A percentile compares a stretch with the other conserved stretches of the same genome.
These are phyloP conservation scores for Hylia prasina DNA, from an alignment of 2,113 vertebrate genomes.

Conservation along the genomic window DNA sequence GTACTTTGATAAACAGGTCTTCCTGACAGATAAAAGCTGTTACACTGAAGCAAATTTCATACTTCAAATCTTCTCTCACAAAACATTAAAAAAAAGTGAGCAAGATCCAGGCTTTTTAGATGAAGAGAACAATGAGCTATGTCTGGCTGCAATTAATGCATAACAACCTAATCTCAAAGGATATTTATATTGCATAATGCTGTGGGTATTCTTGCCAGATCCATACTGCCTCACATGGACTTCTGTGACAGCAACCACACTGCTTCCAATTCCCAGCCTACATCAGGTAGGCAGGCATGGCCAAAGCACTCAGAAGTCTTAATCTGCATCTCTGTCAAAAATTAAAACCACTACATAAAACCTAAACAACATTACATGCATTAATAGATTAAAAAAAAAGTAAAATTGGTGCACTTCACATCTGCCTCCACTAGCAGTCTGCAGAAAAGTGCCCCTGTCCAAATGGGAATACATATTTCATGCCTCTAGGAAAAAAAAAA, in stretches of 20 bases:
- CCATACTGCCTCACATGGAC: background rate
- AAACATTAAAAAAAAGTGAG: background rate
- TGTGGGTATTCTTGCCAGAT: background rate
- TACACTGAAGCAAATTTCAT: background rate
- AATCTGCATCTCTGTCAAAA: background rate
- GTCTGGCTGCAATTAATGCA: background rate
- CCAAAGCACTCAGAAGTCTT: background rate
- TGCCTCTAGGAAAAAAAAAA: background rate
- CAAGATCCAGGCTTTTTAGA: background rate
- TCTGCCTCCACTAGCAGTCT: background rate
- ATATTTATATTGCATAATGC: background rate
- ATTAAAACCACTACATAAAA: background rate
- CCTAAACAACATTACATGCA: background rate
- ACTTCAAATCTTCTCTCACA: background rate
- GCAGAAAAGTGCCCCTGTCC: background rate
- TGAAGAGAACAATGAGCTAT: background rate
- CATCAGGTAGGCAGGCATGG: background rate
- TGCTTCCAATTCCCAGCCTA: background rate
- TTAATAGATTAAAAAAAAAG: background rate
- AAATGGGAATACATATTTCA: background rate
- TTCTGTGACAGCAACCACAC: background rate
- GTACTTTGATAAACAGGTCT: background rate
- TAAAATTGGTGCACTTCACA: background rate
- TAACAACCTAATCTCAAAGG: background rate
- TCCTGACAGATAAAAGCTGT: background rate